Evolutionary conservation across 2,888 invertebrate genomes (phyloP).

Genomic region (Plebejus melissa): DNA sequence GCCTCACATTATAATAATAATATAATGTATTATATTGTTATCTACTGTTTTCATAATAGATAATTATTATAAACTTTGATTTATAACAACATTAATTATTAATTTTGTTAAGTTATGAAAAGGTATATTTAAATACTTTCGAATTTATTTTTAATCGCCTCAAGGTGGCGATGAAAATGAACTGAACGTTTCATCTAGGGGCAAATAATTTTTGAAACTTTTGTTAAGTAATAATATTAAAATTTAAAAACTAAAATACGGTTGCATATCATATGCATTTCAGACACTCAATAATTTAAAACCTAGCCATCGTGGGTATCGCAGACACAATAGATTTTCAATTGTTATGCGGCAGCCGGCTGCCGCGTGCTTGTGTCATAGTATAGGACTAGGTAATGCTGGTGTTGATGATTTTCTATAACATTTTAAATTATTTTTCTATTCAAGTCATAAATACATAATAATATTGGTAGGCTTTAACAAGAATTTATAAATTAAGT

Average conservation of each 20-base stretch:
- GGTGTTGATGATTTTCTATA: not conserved
- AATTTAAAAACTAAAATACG: not conserved
- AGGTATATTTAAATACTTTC: not conserved
- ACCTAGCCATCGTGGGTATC: no score
- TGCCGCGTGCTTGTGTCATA: no score
- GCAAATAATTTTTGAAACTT: not conserved
- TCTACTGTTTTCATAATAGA: not conserved
- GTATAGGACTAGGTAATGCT: no score
- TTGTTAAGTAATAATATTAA: not conserved
- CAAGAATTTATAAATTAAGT: no score
- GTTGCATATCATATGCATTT: not conserved
- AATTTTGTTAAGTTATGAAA: not conserved
- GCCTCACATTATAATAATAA: not conserved
- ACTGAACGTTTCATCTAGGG: not conserved
- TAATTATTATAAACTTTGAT: not conserved
- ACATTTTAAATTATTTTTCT: not conserved
- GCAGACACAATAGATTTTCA: no score
- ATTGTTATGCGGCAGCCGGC: no score
- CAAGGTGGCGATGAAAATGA: not conserved
- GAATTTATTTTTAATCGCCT: not conserved
- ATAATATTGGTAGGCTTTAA: no score
- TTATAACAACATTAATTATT: slow-evolving; percentile 7
- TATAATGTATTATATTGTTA: no score
- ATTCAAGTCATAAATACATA: no score
- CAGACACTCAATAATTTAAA: not conserved